phyloP scores from a whole-genome alignment of 2,797 vertebrate genomes.

The Tokudaia tokunoshimensis region DNA sequence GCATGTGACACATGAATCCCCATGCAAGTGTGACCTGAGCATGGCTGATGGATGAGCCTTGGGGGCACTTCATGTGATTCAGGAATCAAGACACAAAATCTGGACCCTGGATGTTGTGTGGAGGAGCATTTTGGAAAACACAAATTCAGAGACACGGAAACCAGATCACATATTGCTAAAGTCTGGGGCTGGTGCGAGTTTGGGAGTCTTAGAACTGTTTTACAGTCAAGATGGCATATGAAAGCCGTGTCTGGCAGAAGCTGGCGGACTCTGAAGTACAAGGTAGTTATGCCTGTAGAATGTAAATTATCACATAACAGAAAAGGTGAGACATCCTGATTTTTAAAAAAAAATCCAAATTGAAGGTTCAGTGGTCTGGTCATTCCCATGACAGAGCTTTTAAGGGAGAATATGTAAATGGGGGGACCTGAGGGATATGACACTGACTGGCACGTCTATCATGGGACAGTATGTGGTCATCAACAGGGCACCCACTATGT shows the following conservation, averaged over 20 bases:
- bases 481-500: background rate
- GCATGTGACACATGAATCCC: background rate
- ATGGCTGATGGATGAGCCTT: background rate
- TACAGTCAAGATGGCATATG: background rate
- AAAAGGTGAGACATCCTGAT: background rate
- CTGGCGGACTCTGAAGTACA: background rate
- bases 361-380: background rate
- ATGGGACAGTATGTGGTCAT: background rate
- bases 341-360: background rate
- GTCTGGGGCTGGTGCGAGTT: background rate
- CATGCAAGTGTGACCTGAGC: background rate
- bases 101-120: background rate
- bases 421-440: background rate
- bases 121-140: background rate
- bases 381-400: background rate
- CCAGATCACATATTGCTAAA: background rate
- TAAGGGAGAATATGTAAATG: background rate
- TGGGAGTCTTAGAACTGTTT: background rate
- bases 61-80: background rate
- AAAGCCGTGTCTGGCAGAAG: background rate
- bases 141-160: background rate
- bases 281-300: background rate
- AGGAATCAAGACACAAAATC: background rate
- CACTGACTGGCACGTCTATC: background rate
- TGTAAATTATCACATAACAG: background rate